Conservation (phyloP, 2,113 vertebrate genomes). For the Urocolius indicus region DNA sequence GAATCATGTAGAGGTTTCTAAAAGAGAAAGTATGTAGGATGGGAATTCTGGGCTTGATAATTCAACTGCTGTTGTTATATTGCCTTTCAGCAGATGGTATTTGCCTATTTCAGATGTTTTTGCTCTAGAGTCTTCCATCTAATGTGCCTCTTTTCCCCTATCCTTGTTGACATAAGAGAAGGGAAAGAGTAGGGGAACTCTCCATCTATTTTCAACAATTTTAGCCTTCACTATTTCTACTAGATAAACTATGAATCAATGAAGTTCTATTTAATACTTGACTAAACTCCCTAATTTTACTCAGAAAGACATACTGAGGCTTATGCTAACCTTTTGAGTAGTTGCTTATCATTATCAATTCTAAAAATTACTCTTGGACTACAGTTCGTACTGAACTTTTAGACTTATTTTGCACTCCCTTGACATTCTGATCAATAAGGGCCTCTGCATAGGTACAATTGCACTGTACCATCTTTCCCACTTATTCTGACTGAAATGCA, state of each 20-base stretch:
- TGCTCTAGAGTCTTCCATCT: not conserved
- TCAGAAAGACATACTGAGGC: not conserved
- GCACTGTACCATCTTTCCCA: not conserved
- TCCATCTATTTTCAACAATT: not conserved
- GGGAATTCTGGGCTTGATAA: not conserved
- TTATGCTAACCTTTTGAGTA: not conserved
- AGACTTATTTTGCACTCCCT: not conserved
- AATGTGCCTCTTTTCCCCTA: not conserved
- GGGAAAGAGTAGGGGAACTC: not conserved
- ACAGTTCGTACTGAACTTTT: not conserved
- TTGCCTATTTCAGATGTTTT: not conserved
- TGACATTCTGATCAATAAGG: not conserved
- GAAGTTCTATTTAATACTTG: not conserved
- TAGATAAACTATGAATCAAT: not conserved
- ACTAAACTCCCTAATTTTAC: not conserved
- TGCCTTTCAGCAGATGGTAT: not conserved
- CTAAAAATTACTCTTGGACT: not conserved
- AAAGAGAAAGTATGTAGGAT: not conserved
- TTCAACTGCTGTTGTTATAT: not conserved
- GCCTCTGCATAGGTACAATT: not conserved
- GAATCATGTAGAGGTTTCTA: not conserved
- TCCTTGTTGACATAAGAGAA: not conserved
- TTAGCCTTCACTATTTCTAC: not conserved
- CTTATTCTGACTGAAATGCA: not conserved
- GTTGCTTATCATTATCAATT: not conserved